Conservation (phyloP, 2,797 vertebrate species). For the Poecile montanus region DNA sequence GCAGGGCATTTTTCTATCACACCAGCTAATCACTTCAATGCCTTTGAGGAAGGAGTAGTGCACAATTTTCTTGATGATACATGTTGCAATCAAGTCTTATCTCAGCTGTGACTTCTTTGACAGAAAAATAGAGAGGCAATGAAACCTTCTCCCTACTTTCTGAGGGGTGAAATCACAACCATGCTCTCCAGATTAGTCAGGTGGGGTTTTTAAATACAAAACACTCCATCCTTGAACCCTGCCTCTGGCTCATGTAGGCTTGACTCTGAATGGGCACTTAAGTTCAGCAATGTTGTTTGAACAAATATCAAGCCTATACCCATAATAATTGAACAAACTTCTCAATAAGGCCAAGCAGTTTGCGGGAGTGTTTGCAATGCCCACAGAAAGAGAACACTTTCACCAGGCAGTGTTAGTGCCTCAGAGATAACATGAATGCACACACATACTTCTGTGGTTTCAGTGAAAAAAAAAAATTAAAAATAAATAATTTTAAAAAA, state of each 20-base stretch:
- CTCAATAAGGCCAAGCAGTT: background rate
- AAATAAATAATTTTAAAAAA: too few relatives aligned
- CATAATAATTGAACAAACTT: background rate
- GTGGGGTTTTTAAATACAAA: background rate
- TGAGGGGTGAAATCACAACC: background rate
- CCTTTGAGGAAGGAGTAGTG: background rate
- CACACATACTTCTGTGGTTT: background rate
- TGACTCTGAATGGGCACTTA: background rate
- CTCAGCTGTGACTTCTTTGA: background rate
- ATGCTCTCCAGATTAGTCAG: accelerated
- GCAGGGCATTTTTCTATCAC: background rate
- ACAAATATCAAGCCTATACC: too few relatives aligned
- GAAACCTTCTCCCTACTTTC: background rate
- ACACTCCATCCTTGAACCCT: background rate
- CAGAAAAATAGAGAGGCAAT: background rate
- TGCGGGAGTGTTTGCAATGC: background rate
- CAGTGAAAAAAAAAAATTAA: background rate
- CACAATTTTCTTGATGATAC: background rate
- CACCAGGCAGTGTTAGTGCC: background rate
- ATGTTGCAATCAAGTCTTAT: background rate
- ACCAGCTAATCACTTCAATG: accelerated
- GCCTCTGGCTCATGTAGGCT: background rate
- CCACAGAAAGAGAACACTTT: accelerated
- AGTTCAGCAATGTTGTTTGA: background rate
- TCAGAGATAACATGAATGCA: background rate